A percentile compares a stretch with the other conserved stretches of the same genome.
Conservation (phyloP, 2,888 invertebrate genomes). For the Agriopis aurantiaria region DNA sequence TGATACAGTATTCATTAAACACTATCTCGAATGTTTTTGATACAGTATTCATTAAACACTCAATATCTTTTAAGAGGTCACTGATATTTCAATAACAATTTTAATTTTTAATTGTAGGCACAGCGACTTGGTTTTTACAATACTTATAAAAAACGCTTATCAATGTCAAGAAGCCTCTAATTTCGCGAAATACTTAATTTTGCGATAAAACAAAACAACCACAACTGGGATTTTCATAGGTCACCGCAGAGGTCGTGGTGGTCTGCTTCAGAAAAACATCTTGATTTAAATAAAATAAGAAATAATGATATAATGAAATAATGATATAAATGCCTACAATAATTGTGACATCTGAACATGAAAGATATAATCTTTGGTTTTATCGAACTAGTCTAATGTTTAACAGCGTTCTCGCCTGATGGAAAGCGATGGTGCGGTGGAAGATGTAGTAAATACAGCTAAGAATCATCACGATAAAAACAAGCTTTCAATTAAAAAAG, state of each 20-base stretch:
- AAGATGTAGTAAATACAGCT: too few relatives aligned
- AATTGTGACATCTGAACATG: too few relatives aligned
- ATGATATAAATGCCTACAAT: not conserved
- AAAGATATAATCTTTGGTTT: too few relatives aligned
- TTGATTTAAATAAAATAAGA: not conserved
- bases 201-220: not conserved
- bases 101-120: slow-evolving; percentile 18
- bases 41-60: slow-evolving; percentile 74
- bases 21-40: slow-evolving; percentile 68
- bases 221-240: not conserved
- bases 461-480: too few relatives aligned
- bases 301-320: not conserved
- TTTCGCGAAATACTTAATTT: not conserved
- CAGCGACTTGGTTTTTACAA: not conserved
- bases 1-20: slow-evolving; percentile 74
- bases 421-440: too few relatives aligned
- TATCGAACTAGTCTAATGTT: too few relatives aligned
- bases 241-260: not conserved
- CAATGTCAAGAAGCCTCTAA: not conserved
- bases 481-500: too few relatives aligned
- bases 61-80: slow-evolving; percentile 67
- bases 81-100: slow-evolving; percentile 47
- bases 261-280: not conserved
- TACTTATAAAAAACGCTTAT: not conserved
- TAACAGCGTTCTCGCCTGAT: too few relatives aligned